Evolutionary conservation across 2,113 vertebrate genomes (phyloP).

Genomic region (Scomber japonicus): DNA sequence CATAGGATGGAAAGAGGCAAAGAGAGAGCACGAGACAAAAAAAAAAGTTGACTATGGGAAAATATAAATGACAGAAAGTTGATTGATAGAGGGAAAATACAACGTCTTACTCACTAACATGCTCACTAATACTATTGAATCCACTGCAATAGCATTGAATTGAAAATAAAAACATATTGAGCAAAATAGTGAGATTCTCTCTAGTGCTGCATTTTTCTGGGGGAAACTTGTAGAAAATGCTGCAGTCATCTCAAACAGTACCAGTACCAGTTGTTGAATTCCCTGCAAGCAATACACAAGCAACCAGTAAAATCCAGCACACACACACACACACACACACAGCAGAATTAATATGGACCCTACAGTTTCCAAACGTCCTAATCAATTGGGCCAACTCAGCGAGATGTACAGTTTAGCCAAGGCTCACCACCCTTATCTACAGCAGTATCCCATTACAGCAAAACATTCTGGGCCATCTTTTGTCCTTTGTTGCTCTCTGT

Average conservation of each 20-base stretch:
- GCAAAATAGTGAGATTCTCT: slow-evolving; percentile 24
- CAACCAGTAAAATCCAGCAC: slow-evolving; percentile 28
- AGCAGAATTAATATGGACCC: slow-evolving; percentile 58
- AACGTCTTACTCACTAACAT: background rate
- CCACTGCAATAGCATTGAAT: slow-evolving; percentile 5
- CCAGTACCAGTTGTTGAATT: slow-evolving; percentile 38
- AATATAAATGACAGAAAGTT: slow-evolving; percentile 10
- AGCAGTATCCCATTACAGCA: slow-evolving; percentile 48
- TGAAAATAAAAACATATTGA: slow-evolving; percentile 11
- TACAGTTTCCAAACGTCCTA: slow-evolving; percentile 61
- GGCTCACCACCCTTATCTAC: slow-evolving; percentile 53
- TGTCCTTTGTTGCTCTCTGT: slow-evolving; percentile 23
- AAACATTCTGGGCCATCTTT: slow-evolving; percentile 35
- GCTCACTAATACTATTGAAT: background rate
- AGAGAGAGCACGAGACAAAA: slow-evolving; percentile 13
- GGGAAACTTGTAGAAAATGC: slow-evolving; percentile 67
- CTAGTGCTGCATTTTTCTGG: slow-evolving; percentile 45
- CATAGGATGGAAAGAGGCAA: slow-evolving; percentile 9
- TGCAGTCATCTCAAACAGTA: slow-evolving; percentile 65
- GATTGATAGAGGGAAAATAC: too few relatives aligned
- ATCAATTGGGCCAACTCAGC: slow-evolving; percentile 74
- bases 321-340: slow-evolving; percentile 26
- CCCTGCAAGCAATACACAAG: slow-evolving; percentile 34
- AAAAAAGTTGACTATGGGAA: background rate
- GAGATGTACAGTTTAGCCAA: slow-evolving; percentile 46